Evolutionary conservation across 1,140 invertebrate genomes (phyloP), one percentile per base, ranked within the genome.

Genomic region (Muscidifurax raptorellus): DNA sequence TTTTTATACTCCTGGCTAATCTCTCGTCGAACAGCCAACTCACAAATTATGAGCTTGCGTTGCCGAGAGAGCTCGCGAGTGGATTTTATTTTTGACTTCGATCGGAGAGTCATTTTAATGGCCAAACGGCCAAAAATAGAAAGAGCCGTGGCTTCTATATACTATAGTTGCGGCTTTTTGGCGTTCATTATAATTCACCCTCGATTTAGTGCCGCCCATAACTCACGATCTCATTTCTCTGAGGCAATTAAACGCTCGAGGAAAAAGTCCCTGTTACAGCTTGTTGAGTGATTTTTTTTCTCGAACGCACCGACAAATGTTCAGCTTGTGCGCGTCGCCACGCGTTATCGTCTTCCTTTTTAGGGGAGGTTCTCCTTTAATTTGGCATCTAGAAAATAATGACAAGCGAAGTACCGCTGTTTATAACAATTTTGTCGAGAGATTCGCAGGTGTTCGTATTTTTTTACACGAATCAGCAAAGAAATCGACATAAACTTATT

Each of bases 111-210:
- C 80, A 79, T 82, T 69, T 85, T 85, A 85, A 85, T 82, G 84
- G 82, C 47, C 80, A 74, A 64, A 77, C 22, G 64, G 13, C 22
- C 74, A 85, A 85, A 85, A 85, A 82, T 85, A 85, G 84, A 15
- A 13, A 28, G 75, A 40, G 9, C 28, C 69, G 30, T 13, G 71
- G 40, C 74, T 18, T 28, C 36, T 13, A 28, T 32, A 6, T 2
- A 40, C 77, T 32, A 40, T 28, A 22, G 30, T 32, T 30, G 72
- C 28, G 36, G 36, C 72, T 47, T 84, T 59, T 84, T 76, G 67
- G 52, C 59, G 66, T 79, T 85, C 74, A 85, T 85, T 82, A 85
- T 85, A 78, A 85, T 85, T 85, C 80, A 82, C 80, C 80, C 84
- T 82, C 84, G 28, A 85, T 85, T 85, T 85, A 85, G 84, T 85